These are phyloP conservation scores for Epizoanthus stellaris DNA, from an alignment of 92 coral and sea anemone genomes.

Conservation along the genomic window DNA sequence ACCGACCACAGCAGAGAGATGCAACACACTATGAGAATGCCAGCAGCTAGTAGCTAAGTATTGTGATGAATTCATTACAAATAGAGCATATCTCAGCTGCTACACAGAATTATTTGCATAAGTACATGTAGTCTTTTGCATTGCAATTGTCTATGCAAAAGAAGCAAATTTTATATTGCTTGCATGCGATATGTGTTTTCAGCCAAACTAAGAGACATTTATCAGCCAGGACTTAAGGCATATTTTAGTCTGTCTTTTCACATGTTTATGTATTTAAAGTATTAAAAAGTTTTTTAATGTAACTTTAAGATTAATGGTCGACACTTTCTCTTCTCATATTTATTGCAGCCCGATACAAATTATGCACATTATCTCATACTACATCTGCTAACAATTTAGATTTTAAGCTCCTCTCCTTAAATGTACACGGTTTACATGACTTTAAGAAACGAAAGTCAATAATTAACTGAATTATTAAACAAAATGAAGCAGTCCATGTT, in stretches of 20 bases:
- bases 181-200: conserved; percentile 8
- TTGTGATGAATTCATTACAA: background rate
- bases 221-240: background rate
- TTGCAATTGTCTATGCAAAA: background rate
- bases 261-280: background rate
- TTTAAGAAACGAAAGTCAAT: background rate
- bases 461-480: background rate
- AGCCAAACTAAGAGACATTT: background rate
- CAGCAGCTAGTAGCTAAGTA: conserved; percentile 6
- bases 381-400: conserved; percentile 1
- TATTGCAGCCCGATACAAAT: background rate
- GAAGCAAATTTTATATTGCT: background rate
- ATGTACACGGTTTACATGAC: background rate
- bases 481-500: too few relatives aligned
- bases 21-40: conserved; percentile 16
- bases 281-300: background rate
- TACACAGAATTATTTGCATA: background rate
- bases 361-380: too few relatives aligned
- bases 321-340: background rate
- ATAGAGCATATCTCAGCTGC: background rate
- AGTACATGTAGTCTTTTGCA: background rate
- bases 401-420: conserved; percentile 1
- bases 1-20: conserved; percentile 11
- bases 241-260: background rate
- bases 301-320: background rate